Base-by-base conservation (phyloP, 1,140 invertebrate species). In the Drosophila ercepeae region DNA sequence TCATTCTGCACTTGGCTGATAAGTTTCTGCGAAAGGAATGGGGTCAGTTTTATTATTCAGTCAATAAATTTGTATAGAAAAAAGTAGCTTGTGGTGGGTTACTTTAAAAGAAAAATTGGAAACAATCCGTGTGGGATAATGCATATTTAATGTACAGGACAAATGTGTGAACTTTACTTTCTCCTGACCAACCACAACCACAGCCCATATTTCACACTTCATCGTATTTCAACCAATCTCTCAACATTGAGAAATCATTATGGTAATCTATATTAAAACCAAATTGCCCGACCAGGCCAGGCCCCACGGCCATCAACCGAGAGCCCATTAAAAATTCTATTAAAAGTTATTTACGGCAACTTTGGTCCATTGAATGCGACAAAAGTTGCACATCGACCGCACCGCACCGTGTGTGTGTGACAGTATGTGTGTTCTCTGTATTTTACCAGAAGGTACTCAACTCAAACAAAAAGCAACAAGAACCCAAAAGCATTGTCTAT, bases 301-400 rank as follows among this genome's bases (percentile, higher is more conserved):
- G 16, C 45, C 60, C 46, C 34, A 39, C 49, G 60, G 48, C 48
- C 63, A 44, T 42, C 4, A n/a, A 39, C 36, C 49, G 39, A 13
- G 39, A 13, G 19, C 32, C 63, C 82, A 86, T 86, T 86, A 88
- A 73, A 88, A 86, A 86, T 86, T 86, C 82, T 88, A 88, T 86
- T 86, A 86, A 86, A 86, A 86, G 77, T 86, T 86, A 86, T 86
- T 88, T 88, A 88, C 82, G 61, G 73, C 77, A 86, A 88, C 73
- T 77, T 74, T 81, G 74, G 77, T 75, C 83, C 78, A 88, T 88
- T 88, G 83, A 78, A 71, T 88, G 82, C 74, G 72, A 69, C 75
- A 77, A 74, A 59, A 54, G 61, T 65, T 65, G 67, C 36, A 52
- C 60, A 49, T 61, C 44, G 11, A 39, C 49, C 34, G 27, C 27